Percentiles rank a stretch among this genome's conserved stretches.
Conservation (phyloP, 2,113 vertebrate genomes). For the Terrapene triunguis region DNA sequence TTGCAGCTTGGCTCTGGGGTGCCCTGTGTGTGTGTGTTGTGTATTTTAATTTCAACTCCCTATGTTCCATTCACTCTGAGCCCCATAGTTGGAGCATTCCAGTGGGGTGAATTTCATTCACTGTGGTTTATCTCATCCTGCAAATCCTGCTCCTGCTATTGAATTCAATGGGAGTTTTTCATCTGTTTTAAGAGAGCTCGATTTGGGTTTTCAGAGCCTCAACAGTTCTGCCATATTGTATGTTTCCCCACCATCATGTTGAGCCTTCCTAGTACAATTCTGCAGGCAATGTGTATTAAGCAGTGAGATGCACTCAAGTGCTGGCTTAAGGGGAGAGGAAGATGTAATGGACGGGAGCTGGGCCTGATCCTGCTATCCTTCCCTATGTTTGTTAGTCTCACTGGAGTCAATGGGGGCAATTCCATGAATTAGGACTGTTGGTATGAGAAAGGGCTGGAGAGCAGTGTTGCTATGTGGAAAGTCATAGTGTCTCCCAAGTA, state of each 20-base stretch:
- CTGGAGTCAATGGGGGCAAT: background rate
- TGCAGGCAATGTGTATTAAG: background rate
- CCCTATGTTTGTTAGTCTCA: accelerated
- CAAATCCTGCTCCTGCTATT: background rate
- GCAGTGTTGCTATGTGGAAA: background rate
- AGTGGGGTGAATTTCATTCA: background rate
- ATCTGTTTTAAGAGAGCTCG: accelerated
- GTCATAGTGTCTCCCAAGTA: background rate
- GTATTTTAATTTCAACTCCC: background rate
- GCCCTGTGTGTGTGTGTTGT: background rate
- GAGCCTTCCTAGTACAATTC: background rate
- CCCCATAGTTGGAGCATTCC: background rate
- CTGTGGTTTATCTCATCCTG: background rate
- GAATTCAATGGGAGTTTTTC: background rate
- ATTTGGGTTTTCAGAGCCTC: background rate
- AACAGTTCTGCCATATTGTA: background rate
- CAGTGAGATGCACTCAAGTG: background rate
- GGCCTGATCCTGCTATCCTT: background rate
- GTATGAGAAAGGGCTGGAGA: background rate
- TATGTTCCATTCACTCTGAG: background rate
- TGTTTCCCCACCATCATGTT: background rate
- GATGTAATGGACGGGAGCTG: background rate
- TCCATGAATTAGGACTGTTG: background rate
- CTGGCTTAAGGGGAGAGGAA: accelerated
- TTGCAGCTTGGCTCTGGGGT: background rate